Conservation (phyloP, 2,888 invertebrate genomes). For the Polydrusus cervinus region DNA sequence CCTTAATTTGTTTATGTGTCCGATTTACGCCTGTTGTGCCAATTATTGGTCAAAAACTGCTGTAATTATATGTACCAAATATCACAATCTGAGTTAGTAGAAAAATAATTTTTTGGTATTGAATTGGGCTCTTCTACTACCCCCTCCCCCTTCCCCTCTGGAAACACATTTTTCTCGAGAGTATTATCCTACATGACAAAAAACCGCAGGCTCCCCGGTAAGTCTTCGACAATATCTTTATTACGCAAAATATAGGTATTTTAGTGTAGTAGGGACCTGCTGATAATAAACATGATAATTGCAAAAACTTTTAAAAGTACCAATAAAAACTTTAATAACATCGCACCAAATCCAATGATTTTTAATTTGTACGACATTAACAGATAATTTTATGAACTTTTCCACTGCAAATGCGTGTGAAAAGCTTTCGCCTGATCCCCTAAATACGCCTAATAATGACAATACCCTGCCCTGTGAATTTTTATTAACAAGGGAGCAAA, state of each 20-base stretch:
- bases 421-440: slow-evolving; percentile 44
- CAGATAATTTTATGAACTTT: slow-evolving; percentile 53
- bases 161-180: too few species aligned
- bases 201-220: too few species aligned
- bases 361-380: slow-evolving; percentile 54
- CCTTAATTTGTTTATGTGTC: too few species aligned
- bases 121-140: too few species aligned
- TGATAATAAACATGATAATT: slow-evolving; percentile 7
- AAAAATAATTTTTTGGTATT: too few species aligned
- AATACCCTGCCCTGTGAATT: slow-evolving; percentile 62
- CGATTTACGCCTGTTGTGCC: too few species aligned
- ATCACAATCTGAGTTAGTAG: too few species aligned
- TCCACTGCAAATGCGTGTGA: slow-evolving; percentile 46
- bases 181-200: too few species aligned
- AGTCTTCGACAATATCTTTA: neutral
- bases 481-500: slow-evolving; percentile 64
- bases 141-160: too few species aligned
- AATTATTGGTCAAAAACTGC: too few species aligned
- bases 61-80: too few species aligned
- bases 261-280: neutral
- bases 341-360: slow-evolving; percentile 45
- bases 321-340: slow-evolving; percentile 49
- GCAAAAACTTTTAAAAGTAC: slow-evolving; percentile 40
- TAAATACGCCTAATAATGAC: slow-evolving; percentile 64
- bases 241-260: neutral